Base-by-base conservation (phyloP, 2,113 vertebrate genomes). In the Struthio camelus region DNA sequence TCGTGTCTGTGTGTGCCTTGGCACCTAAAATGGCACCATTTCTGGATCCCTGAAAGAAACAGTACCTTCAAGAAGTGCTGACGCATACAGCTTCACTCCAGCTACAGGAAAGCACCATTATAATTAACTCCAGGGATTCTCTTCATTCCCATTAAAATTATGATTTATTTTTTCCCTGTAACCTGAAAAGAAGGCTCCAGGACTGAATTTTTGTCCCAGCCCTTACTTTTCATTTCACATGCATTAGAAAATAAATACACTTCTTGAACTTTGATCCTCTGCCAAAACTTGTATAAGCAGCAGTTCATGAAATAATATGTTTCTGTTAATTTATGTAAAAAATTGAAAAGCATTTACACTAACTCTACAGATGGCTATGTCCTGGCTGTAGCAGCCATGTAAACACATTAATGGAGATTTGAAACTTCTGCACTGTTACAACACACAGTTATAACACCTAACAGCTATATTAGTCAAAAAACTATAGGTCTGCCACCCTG, bases 271-370 rank as follows among this genome's bases (percentile, higher is more conserved):
- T 80, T 2, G 2, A 67, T 94, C 71, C 46, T 91, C 66, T 93
- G 87, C 83, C 3, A 58, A 80, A 93, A 80, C 71, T 93, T 46
- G 14, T 66, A 32, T 78, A 91, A 85, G 82, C 64, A 85, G 78
- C 91, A 91, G 62, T 78, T 93, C 69, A 80, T 71, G 30, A 89
- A 94, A 96, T 93, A 94, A 75, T 87, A 90, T 11, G 62, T 94
- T 96, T 85, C 62, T 87, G 73, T 62, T 92, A 92, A 94, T 94
- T 94, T 94, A 93, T 94, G 94, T 78, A 54, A 95, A 82, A 78
- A 87, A 79, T 44, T 22, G 53, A 58, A 82, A 91, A 89, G 87
- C 66, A 70, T 84, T 93, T 89, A 23, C 70, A 85, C 53, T 96
- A 59, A 70, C 25, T 4, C 80, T 85, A 66, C 91, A 95, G 93